Base-by-base conservation (phyloP, 2,888 invertebrate species). In the Cinara cedri region DNA sequence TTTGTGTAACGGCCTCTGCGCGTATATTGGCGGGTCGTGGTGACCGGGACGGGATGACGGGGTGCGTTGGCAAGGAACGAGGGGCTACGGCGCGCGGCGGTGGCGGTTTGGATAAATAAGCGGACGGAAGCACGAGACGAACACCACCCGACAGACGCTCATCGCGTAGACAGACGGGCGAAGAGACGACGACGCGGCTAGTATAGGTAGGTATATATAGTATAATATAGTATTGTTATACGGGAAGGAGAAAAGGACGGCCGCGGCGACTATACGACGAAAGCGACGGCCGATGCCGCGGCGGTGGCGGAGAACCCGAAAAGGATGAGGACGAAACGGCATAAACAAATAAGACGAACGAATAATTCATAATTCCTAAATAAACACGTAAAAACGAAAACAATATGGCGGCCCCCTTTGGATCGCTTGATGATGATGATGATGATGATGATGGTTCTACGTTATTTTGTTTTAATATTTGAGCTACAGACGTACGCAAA, bases 361-460 rank as follows among this genome's bases (percentile, higher is more conserved):
- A 78, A 78, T 78, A 78, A 78, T 78, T 78, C 78, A 78, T 78
- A 78, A 78, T 78, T 78, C 78, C 78, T 78, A 78, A 78, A 78
- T 70, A 78, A 78, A 78, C 70, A 78, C 78, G 78, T 78, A 78
- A 78, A 78, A 78, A 78, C 78, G 60, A 78, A 78, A 78, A 78
- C 78, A 78, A 78, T 78, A 78, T 78, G 78, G 78, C 78, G 60
- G 78, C 78, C 62, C 57, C 34, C n/a, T 24, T 24, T 21, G 63
- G 70, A 78, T 78, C 70, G 78, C 49, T 42, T 46, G 72, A 54
- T 54, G 34, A 34, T 34, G 34, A 34, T 6, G 34, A 34, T n/a
- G 62, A 62, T 34, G 62, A 62, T 49, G 68, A 49, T 14, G 68
- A 70, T 60, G 68, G 78, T 70, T 60, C 70, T 51, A 68, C 60